Conservation (phyloP, 2,888 invertebrate genomes). For the Megastigmus dorsalis region DNA sequence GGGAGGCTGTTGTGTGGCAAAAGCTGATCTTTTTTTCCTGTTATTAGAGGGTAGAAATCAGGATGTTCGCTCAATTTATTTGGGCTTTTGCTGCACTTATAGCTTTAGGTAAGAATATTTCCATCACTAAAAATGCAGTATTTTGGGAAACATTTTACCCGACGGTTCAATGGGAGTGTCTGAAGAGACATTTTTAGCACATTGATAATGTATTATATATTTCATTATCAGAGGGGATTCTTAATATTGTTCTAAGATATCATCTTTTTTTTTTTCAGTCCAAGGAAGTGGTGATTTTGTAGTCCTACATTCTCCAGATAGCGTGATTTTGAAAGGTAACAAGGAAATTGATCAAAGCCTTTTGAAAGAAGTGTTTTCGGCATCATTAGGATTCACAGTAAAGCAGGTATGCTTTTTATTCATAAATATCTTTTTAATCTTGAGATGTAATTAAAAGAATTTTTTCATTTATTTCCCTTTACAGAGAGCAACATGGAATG, state of each 20-base stretch:
- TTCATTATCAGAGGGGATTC: too few relatives aligned
- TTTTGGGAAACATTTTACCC: too few relatives aligned
- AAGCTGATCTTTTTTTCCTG: constrained; percentile 10
- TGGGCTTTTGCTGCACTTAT: constrained; percentile 29
- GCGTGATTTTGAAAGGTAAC: constrained; percentile 82
- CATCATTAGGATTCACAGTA: constrained; percentile 83
- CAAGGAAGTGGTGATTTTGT: constrained; percentile 81
- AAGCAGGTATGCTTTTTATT: constrained; percentile 79
- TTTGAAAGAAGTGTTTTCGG: constrained; percentile 83
- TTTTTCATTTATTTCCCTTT: constrained; percentile 46
- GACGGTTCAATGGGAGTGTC: too few relatives aligned
- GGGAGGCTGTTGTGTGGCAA: background rate
- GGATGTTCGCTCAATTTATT: constrained; percentile 33
- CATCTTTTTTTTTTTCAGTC: constrained; percentile 71
- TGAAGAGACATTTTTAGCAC: too few relatives aligned
- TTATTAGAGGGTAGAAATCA: background rate
- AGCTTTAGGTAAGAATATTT: constrained; percentile 39
- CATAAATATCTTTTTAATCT: too few relatives aligned
- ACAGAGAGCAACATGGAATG: constrained; percentile 82
- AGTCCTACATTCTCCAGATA: constrained; percentile 81
- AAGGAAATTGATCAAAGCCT: constrained; percentile 79
- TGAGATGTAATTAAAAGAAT: too few relatives aligned
- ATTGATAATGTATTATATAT: too few relatives aligned
- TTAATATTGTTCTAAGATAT: too few relatives aligned
- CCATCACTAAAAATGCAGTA: too few relatives aligned